Evolutionary conservation across 2,113 vertebrate genomes (phyloP), one percentile per base, ranked within the genome.

Genomic region (Naja naja): DNA sequence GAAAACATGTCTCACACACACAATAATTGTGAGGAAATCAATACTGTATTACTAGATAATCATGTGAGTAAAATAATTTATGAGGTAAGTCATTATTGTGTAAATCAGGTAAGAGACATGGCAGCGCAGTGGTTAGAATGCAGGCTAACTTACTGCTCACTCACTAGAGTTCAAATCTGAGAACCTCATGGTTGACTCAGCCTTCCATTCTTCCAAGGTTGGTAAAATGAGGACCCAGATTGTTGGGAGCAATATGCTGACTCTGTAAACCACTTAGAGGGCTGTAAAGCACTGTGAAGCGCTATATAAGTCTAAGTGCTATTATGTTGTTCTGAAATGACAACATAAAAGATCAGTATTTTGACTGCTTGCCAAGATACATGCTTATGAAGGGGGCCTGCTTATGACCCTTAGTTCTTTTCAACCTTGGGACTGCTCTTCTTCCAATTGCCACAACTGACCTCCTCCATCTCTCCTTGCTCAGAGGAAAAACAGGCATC

Each of bases 1-100:
- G 52, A 89, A 90, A 0, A 27, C 25, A 27, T 16, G 27, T 0
- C 0, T 52, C 54, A 43, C 5, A 74, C 54, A 49, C 5, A 85
- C 43, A 52, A 16, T 5, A 88, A 0, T 34, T 34, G 74, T 2
- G 25, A 3, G 1, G 0, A 0, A 34, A 30, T 87, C 0, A 0
- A 43, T 0, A 0, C 64, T 0, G 0, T 0, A 16, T n/a, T 2
- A 30, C 0, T 0, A 0, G 90, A 64, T 74, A 27, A 14, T 3
- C 0, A 0, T n/a, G 7, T 14, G 52, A 91, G 39, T 53, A 20
- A 39, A 74, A 39, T 49, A 39, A 0, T 0, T 43, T 1, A 4
- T 5, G 22, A 14, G 8, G 0, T 0, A 16, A 85, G 39, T 56
- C 43, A 39, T 45, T 55, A 22, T 55, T 55, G 54, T 55, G 20